Base-by-base conservation (phyloP, 2,888 invertebrate genomes). In the Flabesymbios commensalis region DNA sequence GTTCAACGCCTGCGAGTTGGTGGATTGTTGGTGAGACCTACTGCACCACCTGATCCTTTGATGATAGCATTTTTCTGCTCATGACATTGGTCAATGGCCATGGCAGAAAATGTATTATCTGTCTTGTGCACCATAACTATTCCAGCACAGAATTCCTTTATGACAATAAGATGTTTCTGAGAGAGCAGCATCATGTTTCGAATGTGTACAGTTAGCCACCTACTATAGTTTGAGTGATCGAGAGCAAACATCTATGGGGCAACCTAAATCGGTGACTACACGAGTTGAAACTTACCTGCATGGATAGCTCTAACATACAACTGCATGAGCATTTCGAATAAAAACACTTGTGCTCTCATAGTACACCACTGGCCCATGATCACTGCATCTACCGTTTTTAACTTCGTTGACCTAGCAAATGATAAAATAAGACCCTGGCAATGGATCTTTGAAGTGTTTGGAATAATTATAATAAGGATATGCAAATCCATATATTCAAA, bases 31-130 rank as follows among this genome's bases (percentile, higher is more conserved):
- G 67, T 69, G 24, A 73, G 3, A 2, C 72, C 70, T 47, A 74
- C 54, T 3, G 65, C 71, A 26, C 66, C 66, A 17, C 64, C 70
- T 47, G 73, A 66, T 31, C 59, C 70, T 59, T 72, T 75, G 36
- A 71, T 61, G 29, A 67, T 31, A 39, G 55, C 67, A 63, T 73
- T 73, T 36, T 45, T 58, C 36, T 75, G 72, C 48, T 74, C 72
- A 49, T 49, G 49, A 26, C 28, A 24, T 29, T 49, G 49, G 28
- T 49, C 49, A 49, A 49, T 49, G 5, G 49, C 49, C 49, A 49
- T 49, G 24, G 49, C 22, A 14, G 49, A 49, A 58, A 66, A 71
- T 22, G 42, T 42, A 19, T 51, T 41, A 2, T 41, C 42, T 17
- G 68, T 59, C 45, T 74, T 74, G 36, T 59, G 47, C 0, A 72